phyloP scores from a whole-genome alignment of 1,140 invertebrate genomes.

The Venustaconcha ellipsiformis region DNA sequence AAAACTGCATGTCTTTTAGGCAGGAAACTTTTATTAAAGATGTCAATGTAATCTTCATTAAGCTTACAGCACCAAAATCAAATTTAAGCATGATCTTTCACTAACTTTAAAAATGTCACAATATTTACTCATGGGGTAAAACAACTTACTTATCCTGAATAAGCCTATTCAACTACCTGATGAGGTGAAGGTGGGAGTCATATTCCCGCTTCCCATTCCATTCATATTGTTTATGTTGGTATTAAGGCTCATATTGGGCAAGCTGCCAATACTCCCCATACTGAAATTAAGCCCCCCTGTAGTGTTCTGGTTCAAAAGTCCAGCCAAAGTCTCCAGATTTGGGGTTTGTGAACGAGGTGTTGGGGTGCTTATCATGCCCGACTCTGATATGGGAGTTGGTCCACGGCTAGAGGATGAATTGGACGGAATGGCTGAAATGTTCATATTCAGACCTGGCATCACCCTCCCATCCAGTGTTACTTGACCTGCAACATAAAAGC shows the following conservation, averaged over 20 bases:
- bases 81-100: too few species aligned
- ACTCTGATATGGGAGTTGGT: constrained; percentile 29
- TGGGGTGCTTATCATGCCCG: constrained; percentile 17
- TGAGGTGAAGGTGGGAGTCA: constrained; percentile 13
- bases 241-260: constrained; percentile 15
- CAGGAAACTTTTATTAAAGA: too few species aligned
- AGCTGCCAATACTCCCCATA: constrained; percentile 8
- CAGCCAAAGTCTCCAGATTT: constrained; percentile 43
- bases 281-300: neutral
- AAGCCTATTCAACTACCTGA: too few species aligned
- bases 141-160: too few species aligned
- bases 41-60: too few species aligned
- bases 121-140: too few species aligned
- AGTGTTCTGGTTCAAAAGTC: constrained; percentile 35
- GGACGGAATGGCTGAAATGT: constrained; percentile 29
- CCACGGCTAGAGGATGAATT: constrained; percentile 15
- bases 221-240: constrained; percentile 16
- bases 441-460: constrained; percentile 49
- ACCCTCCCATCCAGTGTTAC: constrained; percentile 58
- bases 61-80: too few species aligned
- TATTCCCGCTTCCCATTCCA: constrained; percentile 22
- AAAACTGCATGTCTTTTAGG: too few species aligned
- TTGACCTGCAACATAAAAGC: constrained; percentile 46
- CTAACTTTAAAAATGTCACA: too few species aligned
- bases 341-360: constrained; percentile 35